Conservation (phyloP, 2,888 invertebrate species). For the Conus canariensis region DNA sequence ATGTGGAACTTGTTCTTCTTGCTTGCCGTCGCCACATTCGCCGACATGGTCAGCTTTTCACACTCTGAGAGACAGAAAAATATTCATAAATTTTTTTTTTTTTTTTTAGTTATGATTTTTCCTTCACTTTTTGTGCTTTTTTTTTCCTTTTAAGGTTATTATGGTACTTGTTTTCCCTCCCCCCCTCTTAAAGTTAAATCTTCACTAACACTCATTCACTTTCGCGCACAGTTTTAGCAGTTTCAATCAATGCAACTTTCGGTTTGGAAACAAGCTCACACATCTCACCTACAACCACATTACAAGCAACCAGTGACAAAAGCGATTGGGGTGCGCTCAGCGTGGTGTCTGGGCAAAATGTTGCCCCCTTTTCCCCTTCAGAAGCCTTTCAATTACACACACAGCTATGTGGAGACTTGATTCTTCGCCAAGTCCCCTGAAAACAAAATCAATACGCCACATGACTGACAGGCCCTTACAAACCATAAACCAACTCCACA, state of each 20-base stretch:
- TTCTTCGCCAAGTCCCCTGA: not conserved
- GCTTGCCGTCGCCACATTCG: conserved; percentile 27
- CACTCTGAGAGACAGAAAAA: not conserved
- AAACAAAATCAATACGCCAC: not conserved
- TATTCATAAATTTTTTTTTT: not conserved
- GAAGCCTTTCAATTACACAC: not conserved
- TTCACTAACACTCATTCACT: no score
- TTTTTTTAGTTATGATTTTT: not conserved
- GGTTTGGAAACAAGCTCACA: no score
- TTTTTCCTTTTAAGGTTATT: no score
- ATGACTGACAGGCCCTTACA: not conserved
- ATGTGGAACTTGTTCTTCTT: conserved; percentile 69
- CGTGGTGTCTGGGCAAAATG: not conserved
- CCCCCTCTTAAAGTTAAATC: no score
- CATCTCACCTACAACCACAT: no score
- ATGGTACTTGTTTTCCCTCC: no score
- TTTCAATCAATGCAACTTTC: no score
- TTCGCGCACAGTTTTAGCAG: no score
- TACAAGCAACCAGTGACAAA: no score
- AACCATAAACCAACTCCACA: no score
- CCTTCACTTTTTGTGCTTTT: no score
- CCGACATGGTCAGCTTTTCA: conserved; percentile 21
- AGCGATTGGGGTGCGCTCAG: no score
- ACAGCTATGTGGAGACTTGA: not conserved
- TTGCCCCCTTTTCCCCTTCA: not conserved